Conservation (phyloP, 2,888 invertebrate genomes). For the Leucophora obtusa region DNA sequence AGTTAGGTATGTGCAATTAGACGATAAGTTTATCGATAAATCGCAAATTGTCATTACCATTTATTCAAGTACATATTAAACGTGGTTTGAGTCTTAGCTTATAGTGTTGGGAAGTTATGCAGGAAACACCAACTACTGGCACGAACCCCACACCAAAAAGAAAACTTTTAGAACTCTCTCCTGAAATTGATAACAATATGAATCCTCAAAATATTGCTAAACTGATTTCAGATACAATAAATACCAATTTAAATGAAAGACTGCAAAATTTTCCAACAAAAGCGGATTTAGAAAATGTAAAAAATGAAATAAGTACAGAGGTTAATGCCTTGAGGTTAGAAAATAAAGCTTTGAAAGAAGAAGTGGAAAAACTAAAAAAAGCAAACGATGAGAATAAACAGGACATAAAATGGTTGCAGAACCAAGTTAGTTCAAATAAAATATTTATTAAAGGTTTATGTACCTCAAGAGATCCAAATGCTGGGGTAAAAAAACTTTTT, state of each 20-base stretch:
- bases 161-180: conserved; percentile 1
- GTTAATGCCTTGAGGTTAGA: not conserved
- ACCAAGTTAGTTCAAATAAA: not conserved
- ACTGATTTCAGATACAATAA: conserved; percentile 7
- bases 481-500: not conserved
- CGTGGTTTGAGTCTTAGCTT: not conserved
- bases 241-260: conserved; percentile 11
- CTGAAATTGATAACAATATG: conserved; percentile 1
- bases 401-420: too few relatives aligned
- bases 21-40: not conserved
- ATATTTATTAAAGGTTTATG: not conserved
- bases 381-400: not conserved
- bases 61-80: not conserved
- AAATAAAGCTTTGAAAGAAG: not conserved
- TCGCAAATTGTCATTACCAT: not conserved
- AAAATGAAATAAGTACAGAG: not conserved
- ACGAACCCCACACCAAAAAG: not conserved
- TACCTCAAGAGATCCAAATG: not conserved
- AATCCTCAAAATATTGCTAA: not conserved
- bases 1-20: not conserved
- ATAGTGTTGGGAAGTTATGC: not conserved
- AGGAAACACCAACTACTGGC: not conserved
- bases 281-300: not conserved
- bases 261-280: conserved; percentile 10
- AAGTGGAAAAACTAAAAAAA: not conserved